Evolutionary conservation across 2,888 invertebrate genomes (phyloP), one percentile per base, ranked within the genome.

Genomic region (Dryobotodes eremita): DNA sequence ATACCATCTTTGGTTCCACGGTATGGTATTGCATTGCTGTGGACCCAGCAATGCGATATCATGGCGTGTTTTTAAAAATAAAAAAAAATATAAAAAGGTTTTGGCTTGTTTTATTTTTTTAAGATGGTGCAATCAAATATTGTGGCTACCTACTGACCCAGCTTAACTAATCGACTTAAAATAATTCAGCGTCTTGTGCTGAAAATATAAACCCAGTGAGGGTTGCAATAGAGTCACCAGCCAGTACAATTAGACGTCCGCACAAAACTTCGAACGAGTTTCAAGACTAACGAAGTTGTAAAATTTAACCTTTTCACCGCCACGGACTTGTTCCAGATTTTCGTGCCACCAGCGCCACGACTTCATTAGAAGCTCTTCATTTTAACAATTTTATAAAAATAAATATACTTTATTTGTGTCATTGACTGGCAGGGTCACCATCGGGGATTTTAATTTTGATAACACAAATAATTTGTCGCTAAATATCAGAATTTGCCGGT

Each of bases 31-130:
- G 93, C 90, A 89, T 88, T 93, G 94, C 92, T 91, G 87, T 89
- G 62, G 75, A 15, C 23, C n/a, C 82, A 83, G 86, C 90, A 92
- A 86, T 93, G 93, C 93, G 87, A 96, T 96, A 96, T 86, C 95
- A 95, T 92, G 91, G 92, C 94, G 94, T 93, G 95, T 91, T 91
- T 92, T 89, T 90, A 90, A 92, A 91, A 86, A 94, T 94, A 92
- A 94, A 95, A 95, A 96, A 94, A 94, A 92, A 85, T 86, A 88
- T 89, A 93, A 93, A 93, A 92, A 89, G 62, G 77, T 82, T 48
- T 77, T 83, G 10, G 36, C 10, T 80, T 50, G 79, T 89, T 89
- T 90, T 79, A 78, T 87, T 90, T 71, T 55, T 69, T 17, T 36
- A 36, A 53, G 15, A 55, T 55, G 23, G 23, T 68, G 50, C 13